Conservation (phyloP, 2,888 invertebrate species). For the Schrankia costaestrigalis region DNA sequence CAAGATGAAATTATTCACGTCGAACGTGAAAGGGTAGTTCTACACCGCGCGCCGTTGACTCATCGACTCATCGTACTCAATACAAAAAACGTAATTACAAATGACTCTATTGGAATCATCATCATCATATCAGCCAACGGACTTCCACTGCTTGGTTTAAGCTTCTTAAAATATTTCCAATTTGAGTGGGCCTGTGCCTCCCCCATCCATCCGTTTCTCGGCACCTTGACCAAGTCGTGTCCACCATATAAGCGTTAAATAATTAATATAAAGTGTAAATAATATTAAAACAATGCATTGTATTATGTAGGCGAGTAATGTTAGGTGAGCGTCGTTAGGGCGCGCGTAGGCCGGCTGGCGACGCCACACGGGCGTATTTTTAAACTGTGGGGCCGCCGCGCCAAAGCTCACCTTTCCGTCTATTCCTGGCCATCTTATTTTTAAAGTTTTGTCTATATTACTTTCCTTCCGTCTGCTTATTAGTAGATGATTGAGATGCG, state of each 20-base stretch:
- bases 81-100: no score
- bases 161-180: no score
- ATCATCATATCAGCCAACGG: no score
- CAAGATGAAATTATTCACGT: no score
- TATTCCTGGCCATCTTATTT: constrained; percentile 71
- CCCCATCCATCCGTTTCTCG: no score
- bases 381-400: constrained; percentile 70
- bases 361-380: constrained; percentile 59
- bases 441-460: constrained; percentile 80
- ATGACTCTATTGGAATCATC: no score
- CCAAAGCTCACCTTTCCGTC: constrained; percentile 77
- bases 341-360: constrained; percentile 57
- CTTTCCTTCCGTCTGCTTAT: constrained; percentile 78
- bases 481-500: constrained; percentile 78
- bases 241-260: background rate
- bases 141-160: no score
- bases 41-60: no score
- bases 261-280: background rate
- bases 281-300: constrained; percentile 5
- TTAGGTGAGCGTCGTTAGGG: constrained; percentile 38
- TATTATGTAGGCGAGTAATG: constrained; percentile 15
- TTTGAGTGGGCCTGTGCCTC: no score
- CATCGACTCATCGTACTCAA: no score
- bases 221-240: no score
- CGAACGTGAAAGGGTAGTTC: no score